Percentiles rank a stretch among this genome's conserved stretches.
Evolutionary conservation across 2,888 invertebrate genomes (phyloP).

Genomic region (Andrena trimmerana): DNA sequence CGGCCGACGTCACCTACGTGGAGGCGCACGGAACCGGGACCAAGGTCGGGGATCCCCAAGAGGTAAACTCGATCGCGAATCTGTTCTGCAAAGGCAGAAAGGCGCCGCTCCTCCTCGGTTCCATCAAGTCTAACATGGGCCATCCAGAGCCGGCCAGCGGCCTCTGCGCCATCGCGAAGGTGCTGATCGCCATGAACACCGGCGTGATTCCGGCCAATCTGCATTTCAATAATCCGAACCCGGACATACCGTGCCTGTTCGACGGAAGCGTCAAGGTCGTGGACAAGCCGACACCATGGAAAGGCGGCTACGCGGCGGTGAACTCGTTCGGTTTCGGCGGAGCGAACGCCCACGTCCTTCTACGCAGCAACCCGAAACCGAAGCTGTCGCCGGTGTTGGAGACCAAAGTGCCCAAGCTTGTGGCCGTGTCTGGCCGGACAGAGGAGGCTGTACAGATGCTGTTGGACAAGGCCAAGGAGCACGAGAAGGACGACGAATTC

Average conservation of each 20-base stretch:
- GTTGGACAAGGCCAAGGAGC: constrained; percentile 88
- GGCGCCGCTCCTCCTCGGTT: constrained; percentile 95
- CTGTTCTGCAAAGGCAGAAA: constrained; percentile 94
- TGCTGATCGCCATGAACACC: constrained; percentile 96
- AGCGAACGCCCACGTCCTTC: constrained; percentile 96
- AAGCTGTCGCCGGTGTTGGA: constrained; percentile 87
- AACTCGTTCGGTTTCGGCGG: constrained; percentile 99
- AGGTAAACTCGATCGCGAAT: constrained; percentile 97
- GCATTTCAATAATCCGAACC: constrained; percentile 94
- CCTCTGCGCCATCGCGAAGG: constrained; percentile 95
- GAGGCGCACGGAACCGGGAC: constrained; percentile 99
- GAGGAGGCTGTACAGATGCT: constrained; percentile 90
- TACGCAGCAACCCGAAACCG: constrained; percentile 92
- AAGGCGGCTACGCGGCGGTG: constrained; percentile 96
- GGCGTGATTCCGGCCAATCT: constrained; percentile 96
- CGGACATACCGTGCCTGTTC: constrained; percentile 94
- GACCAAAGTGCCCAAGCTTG: constrained; percentile 88
- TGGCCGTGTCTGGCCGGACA: constrained; percentile 94
- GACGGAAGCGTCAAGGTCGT: constrained; percentile 98
- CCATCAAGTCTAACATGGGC: constrained; percentile 99
- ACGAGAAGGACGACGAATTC: constrained; percentile 89
- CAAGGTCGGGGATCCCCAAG: constrained; percentile 99
- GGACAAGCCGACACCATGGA: constrained; percentile 92
- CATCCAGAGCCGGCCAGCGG: constrained; percentile 98
- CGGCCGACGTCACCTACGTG: constrained; percentile 94